Evolutionary conservation across 2,113 vertebrate species (phyloP), one percentile per base, ranked within the genome.

Genomic region (Nothoprocta pentlandii): DNA sequence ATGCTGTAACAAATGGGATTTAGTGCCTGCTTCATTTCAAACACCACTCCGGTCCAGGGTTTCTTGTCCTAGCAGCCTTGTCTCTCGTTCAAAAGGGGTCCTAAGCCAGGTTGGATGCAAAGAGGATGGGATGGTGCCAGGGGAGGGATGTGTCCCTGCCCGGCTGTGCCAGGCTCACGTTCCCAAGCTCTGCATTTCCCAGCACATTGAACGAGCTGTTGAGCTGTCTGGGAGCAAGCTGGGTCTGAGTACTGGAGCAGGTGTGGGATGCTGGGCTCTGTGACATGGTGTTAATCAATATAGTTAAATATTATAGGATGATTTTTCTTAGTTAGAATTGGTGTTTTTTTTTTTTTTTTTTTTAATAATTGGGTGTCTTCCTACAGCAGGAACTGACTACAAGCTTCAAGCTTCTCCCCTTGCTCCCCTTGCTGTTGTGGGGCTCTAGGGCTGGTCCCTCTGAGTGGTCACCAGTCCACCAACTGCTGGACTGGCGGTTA

Each of bases 111-210:
- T 47, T 49, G 73, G 73, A 30, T 34, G n/a, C 63, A 34, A 34
- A 9, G 73, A 28, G 66, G 30, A 64, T 0, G 0, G 56, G 41
- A 49, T 0, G 8, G 49, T 20, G 8, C 36, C 36, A 47, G 77
- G 58, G 34, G 70, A 58, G n/a, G 71, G 32, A 66, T 6, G 13
- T 1, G 1, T 56, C 63, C 30, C 28, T 47, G 47, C 28, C 53
- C 3, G 7, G 54, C 54, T 58, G 30, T 32, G 54, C 28, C 21
- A 58, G 15, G 28, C 5, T 10, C 7, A 9, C 5, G 54, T 30
- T 58, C 30, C 54, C 16, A 16, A 30, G 16, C 54, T 58, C 54
- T 17, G 14, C 54, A 5, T 21, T 58, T 58, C 30, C 54, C 30
- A 26, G 54, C 28, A 58, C 9, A 30, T 30, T 32, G 54, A 58